Conservation (phyloP, 1,140 invertebrate genomes). For the Brachionus asplanchnoidis region DNA sequence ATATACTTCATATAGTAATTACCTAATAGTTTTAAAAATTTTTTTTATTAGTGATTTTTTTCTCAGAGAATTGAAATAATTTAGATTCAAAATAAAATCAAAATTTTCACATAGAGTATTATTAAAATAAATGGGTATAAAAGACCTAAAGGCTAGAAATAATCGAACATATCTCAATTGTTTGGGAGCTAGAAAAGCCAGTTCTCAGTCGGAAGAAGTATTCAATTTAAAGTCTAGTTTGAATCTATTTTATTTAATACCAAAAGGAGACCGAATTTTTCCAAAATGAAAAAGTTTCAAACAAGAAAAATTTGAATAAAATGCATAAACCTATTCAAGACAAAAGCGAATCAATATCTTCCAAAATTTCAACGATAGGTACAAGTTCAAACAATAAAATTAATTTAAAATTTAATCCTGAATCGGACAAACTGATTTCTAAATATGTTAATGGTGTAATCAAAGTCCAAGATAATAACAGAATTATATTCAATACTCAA, state of each 20-base stretch:
- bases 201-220: not conserved
- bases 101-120: not conserved
- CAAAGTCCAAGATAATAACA: conserved; percentile 13
- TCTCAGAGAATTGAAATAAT: not conserved
- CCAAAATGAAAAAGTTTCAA: not conserved
- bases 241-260: not conserved
- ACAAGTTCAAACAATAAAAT: not conserved
- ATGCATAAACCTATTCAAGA: not conserved
- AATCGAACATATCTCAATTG: not conserved
- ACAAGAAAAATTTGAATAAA: not conserved
- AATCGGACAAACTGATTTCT: not conserved
- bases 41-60: not conserved
- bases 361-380: not conserved
- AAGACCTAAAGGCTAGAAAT: not conserved
- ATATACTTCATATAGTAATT: not conserved
- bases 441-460: conserved; percentile 36
- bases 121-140: not conserved
- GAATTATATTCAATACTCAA: conserved; percentile 16
- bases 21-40: not conserved
- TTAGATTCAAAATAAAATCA: not conserved
- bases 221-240: not conserved
- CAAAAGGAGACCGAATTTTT: not conserved
- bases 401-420: not conserved
- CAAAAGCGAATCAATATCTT: not conserved
- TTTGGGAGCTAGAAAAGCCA: not conserved